phyloP scores from a whole-genome alignment of 1,140 invertebrate genomes.

The Aphelinus atriplicis region DNA sequence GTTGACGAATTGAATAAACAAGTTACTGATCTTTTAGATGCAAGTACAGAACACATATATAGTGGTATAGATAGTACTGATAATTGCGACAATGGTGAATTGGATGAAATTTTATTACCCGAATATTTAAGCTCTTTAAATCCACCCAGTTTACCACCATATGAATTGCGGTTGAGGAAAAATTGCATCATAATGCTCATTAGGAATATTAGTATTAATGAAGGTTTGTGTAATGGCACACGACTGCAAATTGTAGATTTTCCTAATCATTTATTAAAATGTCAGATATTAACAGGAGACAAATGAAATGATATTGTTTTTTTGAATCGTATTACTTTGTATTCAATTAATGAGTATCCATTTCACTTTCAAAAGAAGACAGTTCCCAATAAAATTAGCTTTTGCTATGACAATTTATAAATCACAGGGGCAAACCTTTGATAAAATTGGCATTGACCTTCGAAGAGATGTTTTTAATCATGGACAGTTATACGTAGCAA shows the following conservation, averaged over 20 bases:
- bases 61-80: slow-evolving; percentile 30
- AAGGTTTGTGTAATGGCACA: slow-evolving; percentile 37
- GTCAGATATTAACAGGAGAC: slow-evolving; percentile 37
- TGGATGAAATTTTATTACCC: slow-evolving; percentile 25
- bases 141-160: slow-evolving; percentile 21
- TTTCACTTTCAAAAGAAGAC: no score
- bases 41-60: slow-evolving; percentile 30
- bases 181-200: slow-evolving; percentile 44
- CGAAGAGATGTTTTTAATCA: no score
- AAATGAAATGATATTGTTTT: slow-evolving; percentile 13
- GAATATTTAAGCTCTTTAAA: slow-evolving; percentile 30
- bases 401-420: no score
- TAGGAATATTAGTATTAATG: slow-evolving; percentile 37
- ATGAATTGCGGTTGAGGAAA: slow-evolving; percentile 39
- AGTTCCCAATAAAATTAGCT: no score
- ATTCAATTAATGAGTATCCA: no score
- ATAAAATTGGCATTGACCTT: no score
- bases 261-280: slow-evolving; percentile 14
- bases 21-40: slow-evolving; percentile 33
- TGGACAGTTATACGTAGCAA: no score
- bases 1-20: slow-evolving; percentile 30
- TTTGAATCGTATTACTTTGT: slow-evolving; percentile 24
- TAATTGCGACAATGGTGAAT: slow-evolving; percentile 22
- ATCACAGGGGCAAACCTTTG: no score
- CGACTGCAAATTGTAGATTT: slow-evolving; percentile 41